A percentile compares a stretch with the other conserved stretches of the same genome.
Conservation (phyloP, 2,113 vertebrate genomes). For the Butorides virescens region DNA sequence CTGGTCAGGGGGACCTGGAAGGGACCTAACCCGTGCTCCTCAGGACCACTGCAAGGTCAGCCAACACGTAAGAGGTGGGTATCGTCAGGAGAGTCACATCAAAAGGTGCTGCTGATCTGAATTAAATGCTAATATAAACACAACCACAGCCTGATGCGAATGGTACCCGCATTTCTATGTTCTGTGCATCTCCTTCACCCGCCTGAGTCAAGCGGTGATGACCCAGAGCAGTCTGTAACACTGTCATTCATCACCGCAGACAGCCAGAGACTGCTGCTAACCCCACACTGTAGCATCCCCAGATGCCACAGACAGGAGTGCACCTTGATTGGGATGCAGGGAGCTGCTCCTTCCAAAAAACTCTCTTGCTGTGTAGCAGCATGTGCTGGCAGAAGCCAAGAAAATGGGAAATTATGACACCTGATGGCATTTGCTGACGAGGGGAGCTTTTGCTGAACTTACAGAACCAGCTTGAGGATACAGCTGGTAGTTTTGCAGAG, state of each 20-base stretch:
- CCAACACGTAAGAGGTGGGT: background rate
- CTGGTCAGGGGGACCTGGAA: fast-evolving
- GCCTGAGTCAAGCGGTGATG: background rate
- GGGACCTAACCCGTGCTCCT: background rate
- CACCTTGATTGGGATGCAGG: background rate
- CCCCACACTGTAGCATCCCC: fast-evolving
- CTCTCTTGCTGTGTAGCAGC: background rate
- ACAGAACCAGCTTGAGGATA: background rate
- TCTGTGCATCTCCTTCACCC: background rate
- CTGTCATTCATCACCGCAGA: background rate
- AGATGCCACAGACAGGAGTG: background rate
- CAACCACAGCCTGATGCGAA: background rate
- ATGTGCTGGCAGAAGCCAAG: background rate
- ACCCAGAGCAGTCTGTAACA: background rate
- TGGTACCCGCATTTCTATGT: fast-evolving
- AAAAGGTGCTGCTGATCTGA: background rate
- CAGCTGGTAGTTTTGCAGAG: background rate
- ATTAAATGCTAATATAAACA: background rate
- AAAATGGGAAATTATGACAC: background rate
- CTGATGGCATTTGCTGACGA: background rate
- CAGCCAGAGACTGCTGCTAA: background rate
- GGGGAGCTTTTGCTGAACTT: background rate
- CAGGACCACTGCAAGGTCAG: background rate
- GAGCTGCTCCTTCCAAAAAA: background rate
- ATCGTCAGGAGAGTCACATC: background rate